These are phyloP conservation scores for Candidula unifasciata DNA, from an alignment of 2,888 invertebrate species.

Conservation along the genomic window DNA sequence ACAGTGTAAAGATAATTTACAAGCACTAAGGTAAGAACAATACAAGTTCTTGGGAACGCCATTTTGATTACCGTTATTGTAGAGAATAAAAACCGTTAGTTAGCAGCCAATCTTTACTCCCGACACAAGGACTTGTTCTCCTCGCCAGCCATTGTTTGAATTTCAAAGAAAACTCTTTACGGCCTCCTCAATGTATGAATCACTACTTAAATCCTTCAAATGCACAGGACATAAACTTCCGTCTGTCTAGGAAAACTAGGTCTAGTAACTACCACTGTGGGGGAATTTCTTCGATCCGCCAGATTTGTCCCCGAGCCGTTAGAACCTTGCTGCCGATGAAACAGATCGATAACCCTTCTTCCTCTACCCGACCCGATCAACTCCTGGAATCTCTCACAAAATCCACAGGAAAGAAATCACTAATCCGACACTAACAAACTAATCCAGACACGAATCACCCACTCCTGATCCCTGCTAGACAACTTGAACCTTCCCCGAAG, in stretches of 20 bases:
- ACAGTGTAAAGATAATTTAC: slow-evolving; percentile 1
- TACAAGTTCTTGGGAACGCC: slow-evolving; percentile 19
- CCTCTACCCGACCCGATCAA: neutral
- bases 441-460: too few relatives aligned
- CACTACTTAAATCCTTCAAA: neutral
- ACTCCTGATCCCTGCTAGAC: too few relatives aligned
- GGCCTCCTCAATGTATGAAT: neutral
- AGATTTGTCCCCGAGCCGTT: neutral
- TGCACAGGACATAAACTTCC: neutral
- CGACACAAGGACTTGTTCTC: neutral
- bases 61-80: slow-evolving; percentile 24
- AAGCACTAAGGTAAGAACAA: neutral
- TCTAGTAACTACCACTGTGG: slow-evolving; percentile 2
- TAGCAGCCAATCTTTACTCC: neutral
- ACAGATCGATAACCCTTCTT: slow-evolving; percentile 13
- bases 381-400: neutral
- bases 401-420: neutral
- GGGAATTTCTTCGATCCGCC: slow-evolving; percentile 46
- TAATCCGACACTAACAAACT: neutral
- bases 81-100: neutral
- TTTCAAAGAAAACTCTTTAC: neutral
- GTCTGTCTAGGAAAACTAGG: neutral
- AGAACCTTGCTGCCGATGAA: neutral
- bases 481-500: neutral
- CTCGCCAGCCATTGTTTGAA: neutral